Evolutionary conservation across 2,113 vertebrate species (phyloP).

Genomic region (Ranitomeya variabilis): DNA sequence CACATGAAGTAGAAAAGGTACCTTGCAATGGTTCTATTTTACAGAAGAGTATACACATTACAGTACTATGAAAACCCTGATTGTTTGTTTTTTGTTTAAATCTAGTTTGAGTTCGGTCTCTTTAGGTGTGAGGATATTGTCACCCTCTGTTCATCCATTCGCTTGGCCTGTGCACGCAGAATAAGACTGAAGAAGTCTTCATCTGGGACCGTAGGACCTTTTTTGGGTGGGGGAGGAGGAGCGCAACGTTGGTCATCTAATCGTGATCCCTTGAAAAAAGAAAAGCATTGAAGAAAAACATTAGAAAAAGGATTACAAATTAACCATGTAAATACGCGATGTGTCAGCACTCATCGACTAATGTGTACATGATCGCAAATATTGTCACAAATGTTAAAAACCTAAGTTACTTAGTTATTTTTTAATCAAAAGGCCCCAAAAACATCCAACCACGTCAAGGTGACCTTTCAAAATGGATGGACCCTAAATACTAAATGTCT

Average conservation of each 20-base stretch:
- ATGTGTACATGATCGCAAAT: no score
- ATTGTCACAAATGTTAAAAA: no score
- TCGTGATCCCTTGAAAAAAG: slow-evolving; percentile 80
- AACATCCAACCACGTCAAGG: no score
- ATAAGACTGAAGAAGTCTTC: slow-evolving; percentile 98
- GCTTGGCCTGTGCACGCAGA: slow-evolving; percentile 90
- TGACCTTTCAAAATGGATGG: no score
- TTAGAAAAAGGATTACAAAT: not conserved
- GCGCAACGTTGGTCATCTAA: slow-evolving; percentile 94
- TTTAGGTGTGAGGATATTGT: slow-evolving; percentile 77
- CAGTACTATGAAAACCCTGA: slow-evolving; percentile 51
- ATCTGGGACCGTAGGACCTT: slow-evolving; percentile 89
- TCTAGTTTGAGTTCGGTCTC: slow-evolving; percentile 70
- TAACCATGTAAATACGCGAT: no score
- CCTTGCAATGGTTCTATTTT: not conserved
- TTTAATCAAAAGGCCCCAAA: no score
- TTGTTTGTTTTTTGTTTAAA: not conserved
- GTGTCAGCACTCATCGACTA: no score
- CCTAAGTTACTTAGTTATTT: no score
- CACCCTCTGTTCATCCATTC: slow-evolving; percentile 95
- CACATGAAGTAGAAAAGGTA: not conserved
- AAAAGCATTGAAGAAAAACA: not conserved
- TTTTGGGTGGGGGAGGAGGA: slow-evolving; percentile 78
- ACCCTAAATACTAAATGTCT: no score
- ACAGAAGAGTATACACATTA: slow-evolving; percentile 5